Base-by-base conservation (phyloP, 2,888 invertebrate genomes). In the Xanthia togata region DNA sequence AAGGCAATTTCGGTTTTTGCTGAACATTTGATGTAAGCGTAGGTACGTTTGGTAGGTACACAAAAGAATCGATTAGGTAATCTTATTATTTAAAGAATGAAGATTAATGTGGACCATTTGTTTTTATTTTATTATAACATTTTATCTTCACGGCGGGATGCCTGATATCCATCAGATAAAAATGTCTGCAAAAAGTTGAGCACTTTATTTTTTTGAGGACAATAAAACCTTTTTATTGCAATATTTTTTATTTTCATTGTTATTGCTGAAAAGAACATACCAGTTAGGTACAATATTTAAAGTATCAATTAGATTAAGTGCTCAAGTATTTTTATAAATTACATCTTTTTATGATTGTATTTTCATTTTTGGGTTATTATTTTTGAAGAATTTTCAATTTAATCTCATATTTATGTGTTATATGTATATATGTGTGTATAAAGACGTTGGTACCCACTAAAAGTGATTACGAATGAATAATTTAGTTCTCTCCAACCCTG, bases 401-500 rank as follows among this genome's bases (percentile, higher is more conserved):
- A 38, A 0, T 44, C 44, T 44, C 14, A 44, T 44, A 44, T 44
- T 44, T 44, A 14, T 14, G 44, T 44, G 44, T 14, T 44, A 14
- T 4, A 44, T 44, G 12, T 12, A 44, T 44, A 38, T 38, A 38
- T 38, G 31, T 31, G 31, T 12, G 8, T n/a, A 55, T 53, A 35
- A 72, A 44, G 38, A 12, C 17, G 41, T 41, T 38, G 2, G 17
- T 17, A 38, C 0, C 1, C 12, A 64, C 31, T 53, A 6, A 53
- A 79, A 44, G 53, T 47, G 65, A 64, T 67, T 57, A 72, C 4
- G 8, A 41, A 23, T 47, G n/a, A 26, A 53, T 87, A 88, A 88
- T 88, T 85, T 82, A 88, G 82, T 83, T 80, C 59, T 63, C 53
- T 70, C 69, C 47, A 72, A 44, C 47, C 68, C 72, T 78, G 88